phyloP scores from a whole-genome alignment of 2,888 invertebrate genomes.

The Halocaridina rubra region DNA sequence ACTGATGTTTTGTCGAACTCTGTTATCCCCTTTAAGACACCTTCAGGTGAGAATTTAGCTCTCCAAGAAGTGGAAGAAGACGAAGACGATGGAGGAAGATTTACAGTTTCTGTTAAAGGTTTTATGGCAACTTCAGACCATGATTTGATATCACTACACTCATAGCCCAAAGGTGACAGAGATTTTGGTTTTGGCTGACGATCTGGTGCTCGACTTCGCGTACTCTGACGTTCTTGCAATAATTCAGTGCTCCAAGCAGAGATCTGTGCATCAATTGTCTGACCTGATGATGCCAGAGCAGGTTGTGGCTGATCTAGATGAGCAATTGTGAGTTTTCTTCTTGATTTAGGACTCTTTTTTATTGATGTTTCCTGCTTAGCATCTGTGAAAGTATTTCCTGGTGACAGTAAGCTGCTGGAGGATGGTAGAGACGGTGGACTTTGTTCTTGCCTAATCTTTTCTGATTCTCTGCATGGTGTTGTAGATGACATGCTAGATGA shows the following conservation, averaged over 20 bases:
- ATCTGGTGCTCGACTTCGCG: slow-evolving; percentile 30
- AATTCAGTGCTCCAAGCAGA: slow-evolving; percentile 33
- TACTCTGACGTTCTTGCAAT: slow-evolving; percentile 11
- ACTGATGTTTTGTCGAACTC: slow-evolving; percentile 33
- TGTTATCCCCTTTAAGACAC: slow-evolving; percentile 23
- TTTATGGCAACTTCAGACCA: slow-evolving; percentile 50
- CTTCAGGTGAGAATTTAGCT: slow-evolving; percentile 31
- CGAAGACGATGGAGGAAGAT: slow-evolving; percentile 26
- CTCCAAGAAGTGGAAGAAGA: slow-evolving; percentile 41
- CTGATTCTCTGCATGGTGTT: too few species aligned
- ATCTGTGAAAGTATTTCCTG: not conserved
- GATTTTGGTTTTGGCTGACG: slow-evolving; percentile 32
- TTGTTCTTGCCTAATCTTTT: too few species aligned
- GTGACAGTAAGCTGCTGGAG: not conserved
- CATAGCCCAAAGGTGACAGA: slow-evolving; percentile 31
- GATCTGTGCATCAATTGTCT: slow-evolving; percentile 9
- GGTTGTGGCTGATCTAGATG: slow-evolving; percentile 33
- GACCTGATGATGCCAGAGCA: slow-evolving; percentile 5
- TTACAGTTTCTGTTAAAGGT: slow-evolving; percentile 45
- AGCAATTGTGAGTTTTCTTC: slow-evolving; percentile 43
- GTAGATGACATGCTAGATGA: slow-evolving; percentile 18
- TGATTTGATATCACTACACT: slow-evolving; percentile 35
- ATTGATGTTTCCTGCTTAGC: not conserved
- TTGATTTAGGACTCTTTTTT: slow-evolving; percentile 30
- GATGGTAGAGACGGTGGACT: not conserved